phyloP scores from a whole-genome alignment of 2,797 vertebrate species.

The Crenichthys baileyi region DNA sequence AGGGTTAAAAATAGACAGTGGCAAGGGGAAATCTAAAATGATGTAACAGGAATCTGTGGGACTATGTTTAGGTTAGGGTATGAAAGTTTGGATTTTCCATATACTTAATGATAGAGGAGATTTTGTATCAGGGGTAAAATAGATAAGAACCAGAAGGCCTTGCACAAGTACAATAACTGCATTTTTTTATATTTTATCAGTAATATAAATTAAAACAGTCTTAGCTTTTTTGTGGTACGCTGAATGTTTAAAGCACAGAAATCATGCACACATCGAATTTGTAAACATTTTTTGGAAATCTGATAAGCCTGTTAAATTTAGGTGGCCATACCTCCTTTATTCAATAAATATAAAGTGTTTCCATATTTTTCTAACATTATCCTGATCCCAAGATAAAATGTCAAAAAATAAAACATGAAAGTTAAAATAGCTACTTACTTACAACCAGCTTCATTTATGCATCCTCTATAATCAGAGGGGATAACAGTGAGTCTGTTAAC shows the following conservation, averaged over 20 bases:
- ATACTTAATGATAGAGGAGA: background rate
- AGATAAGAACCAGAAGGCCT: background rate
- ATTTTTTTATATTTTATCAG: background rate
- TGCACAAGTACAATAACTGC: background rate
- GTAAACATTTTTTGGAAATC: background rate
- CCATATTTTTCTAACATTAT: background rate
- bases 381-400: background rate
- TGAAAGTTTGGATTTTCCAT: background rate
- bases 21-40: background rate
- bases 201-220: background rate
- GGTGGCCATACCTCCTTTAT: background rate
- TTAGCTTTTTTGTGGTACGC: background rate
- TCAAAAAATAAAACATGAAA: background rate
- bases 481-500: background rate
- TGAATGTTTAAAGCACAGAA: background rate
- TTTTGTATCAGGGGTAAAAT: background rate
- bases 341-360: background rate
- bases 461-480: background rate
- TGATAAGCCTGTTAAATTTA: background rate
- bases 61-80: background rate
- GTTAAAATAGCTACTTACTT: background rate
- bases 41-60: background rate
- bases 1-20: background rate
- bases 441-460: background rate
- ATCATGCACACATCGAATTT: background rate